These are phyloP conservation scores for Ascidia mentula DNA, from an alignment of 23 tunicate genomes.

Conservation along the genomic window DNA sequence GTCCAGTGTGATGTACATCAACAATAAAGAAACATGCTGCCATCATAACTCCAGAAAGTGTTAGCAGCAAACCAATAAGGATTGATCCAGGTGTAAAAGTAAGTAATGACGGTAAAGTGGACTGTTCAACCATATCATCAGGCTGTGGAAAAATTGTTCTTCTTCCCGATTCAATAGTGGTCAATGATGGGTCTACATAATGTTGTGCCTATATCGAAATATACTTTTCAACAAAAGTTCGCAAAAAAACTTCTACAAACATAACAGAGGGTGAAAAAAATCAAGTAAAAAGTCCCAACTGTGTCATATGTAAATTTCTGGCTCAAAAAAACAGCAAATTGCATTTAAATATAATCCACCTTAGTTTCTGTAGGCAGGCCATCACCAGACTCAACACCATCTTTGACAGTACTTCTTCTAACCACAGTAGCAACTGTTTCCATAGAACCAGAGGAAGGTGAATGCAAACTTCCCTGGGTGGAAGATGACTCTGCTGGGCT, in stretches of 20 bases:
- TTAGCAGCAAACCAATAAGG: neutral
- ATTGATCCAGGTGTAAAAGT: slow-evolving; percentile 22
- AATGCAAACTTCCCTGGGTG: neutral
- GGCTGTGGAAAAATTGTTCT: slow-evolving; percentile 34
- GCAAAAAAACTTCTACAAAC: neutral
- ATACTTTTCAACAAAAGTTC: neutral
- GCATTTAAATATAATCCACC: too few relatives aligned
- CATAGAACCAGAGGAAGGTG: neutral
- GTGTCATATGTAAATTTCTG: too few relatives aligned
- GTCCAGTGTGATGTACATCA: slow-evolving; percentile 17
- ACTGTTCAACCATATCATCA: slow-evolving; percentile 15
- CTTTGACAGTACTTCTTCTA: neutral
- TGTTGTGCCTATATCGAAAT: neutral
- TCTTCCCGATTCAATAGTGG: slow-evolving; percentile 18
- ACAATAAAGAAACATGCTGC: neutral
- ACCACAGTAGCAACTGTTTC: neutral
- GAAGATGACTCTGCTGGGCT: neutral
- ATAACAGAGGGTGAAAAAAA: too few relatives aligned
- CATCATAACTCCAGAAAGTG: slow-evolving; percentile 13
- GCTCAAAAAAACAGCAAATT: too few relatives aligned
- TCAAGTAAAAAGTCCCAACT: too few relatives aligned
- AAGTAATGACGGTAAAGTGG: neutral
- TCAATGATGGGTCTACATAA: slow-evolving; percentile 11
- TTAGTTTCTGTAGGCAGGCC: neutral
- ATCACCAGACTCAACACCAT: neutral